Evolutionary conservation across 35 echinoderm and acorn worm genomes (phyloP).

Genomic region (Patiria miniata): DNA sequence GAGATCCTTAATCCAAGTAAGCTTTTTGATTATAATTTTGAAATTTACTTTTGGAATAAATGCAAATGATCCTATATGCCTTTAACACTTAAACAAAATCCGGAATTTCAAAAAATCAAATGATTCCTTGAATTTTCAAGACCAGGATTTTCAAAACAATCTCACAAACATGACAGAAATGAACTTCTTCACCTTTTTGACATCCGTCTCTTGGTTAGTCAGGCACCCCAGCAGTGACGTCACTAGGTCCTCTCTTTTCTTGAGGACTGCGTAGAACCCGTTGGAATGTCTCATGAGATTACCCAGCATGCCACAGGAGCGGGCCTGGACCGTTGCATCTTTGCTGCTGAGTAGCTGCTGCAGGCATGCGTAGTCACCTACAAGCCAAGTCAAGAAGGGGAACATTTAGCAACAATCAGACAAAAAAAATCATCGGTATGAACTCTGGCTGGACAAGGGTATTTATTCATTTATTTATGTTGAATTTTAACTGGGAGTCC

Average conservation of each 20-base stretch:
- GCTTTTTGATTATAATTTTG: too few species aligned
- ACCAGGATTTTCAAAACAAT: too few species aligned
- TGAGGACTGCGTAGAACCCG: slow-evolving; percentile 73
- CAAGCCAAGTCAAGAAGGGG: neutral
- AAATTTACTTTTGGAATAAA: too few species aligned
- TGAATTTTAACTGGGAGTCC: too few species aligned
- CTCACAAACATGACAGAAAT: neutral
- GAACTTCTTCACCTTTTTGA: slow-evolving; percentile 74
- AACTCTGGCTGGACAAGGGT: neutral
- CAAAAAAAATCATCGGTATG: neutral
- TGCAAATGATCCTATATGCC: too few species aligned
- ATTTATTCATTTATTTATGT: neutral
- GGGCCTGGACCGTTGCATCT: slow-evolving; percentile 61
- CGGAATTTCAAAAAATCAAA: too few species aligned
- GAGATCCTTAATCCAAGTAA: too few species aligned
- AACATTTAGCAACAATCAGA: neutral
- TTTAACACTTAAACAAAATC: too few species aligned
- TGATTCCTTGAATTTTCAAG: too few species aligned
- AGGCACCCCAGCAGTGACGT: slow-evolving; percentile 52
- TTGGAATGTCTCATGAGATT: slow-evolving; percentile 87
- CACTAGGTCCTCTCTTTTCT: slow-evolving; percentile 62
- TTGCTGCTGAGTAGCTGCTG: slow-evolving; percentile 33
- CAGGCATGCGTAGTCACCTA: slow-evolving; percentile 62
- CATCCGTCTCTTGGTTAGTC: slow-evolving; percentile 75
- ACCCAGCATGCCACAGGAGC: slow-evolving; percentile 83